phyloP scores from a whole-genome alignment of 2,888 invertebrate genomes.

The Sarcophaga carnaria region DNA sequence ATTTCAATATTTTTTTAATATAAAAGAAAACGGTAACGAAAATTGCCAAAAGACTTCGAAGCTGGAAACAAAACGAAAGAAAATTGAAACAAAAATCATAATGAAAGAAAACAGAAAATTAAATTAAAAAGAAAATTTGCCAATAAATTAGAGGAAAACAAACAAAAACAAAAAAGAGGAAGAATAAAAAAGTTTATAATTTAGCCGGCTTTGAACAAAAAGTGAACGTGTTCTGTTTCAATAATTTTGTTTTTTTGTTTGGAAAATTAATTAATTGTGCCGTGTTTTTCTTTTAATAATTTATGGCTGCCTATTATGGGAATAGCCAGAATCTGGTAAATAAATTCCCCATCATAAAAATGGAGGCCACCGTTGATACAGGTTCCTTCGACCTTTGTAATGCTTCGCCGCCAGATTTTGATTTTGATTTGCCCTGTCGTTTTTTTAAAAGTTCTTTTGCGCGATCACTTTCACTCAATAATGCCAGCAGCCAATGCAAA shows the following conservation, averaged over 20 bases:
- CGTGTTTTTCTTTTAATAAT: constrained; percentile 10
- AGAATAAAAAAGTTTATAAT: not conserved
- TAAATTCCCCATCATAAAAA: constrained; percentile 39
- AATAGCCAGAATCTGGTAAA: constrained; percentile 32
- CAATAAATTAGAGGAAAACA: constrained; percentile 16
- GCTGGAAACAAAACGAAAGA: constrained; percentile 14
- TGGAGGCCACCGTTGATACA: constrained; percentile 59
- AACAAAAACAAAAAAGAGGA: not conserved
- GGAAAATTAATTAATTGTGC: not conserved
- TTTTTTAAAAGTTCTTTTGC: constrained; percentile 84
- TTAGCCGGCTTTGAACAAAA: constrained; percentile 26
- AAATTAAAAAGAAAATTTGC: constrained; percentile 7
- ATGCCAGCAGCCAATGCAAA: constrained; percentile 75
- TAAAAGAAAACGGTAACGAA: constrained; percentile 53
- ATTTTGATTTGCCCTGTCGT: constrained; percentile 81
- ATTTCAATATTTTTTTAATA: not conserved
- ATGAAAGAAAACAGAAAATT: constrained; percentile 1
- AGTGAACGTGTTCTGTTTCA: constrained; percentile 7
- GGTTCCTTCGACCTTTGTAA: constrained; percentile 47
- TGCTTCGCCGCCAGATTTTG: constrained; percentile 78
- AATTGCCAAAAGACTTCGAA: constrained; percentile 50
- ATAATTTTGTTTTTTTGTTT: not conserved
- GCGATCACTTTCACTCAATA: constrained; percentile 82
- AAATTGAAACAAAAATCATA: constrained; percentile 4
- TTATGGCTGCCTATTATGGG: constrained; percentile 24